These are phyloP conservation scores for Polypedilum pembai DNA, from an alignment of 1,140 invertebrate genomes.

Conservation along the genomic window DNA sequence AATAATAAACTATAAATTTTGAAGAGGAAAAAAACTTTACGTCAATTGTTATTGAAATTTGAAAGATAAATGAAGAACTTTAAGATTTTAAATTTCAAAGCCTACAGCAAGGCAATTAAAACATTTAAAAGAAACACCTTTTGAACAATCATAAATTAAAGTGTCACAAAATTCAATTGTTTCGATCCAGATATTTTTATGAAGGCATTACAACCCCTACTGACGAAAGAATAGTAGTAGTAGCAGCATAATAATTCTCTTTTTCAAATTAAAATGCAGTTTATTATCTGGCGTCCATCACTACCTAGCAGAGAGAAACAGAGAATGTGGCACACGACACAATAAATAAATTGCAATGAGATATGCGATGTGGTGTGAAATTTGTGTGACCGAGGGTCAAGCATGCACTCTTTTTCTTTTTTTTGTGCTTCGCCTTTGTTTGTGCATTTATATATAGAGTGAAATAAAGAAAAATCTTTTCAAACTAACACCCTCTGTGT, in stretches of 20 bases:
- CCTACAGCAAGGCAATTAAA: not conserved
- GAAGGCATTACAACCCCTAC: not conserved
- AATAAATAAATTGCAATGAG: conserved; percentile 26
- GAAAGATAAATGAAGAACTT: not conserved
- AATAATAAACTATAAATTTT: not conserved
- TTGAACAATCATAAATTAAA: not conserved
- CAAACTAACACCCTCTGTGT: conserved; percentile 9
- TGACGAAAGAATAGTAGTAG: not conserved
- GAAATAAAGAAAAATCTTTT: not conserved
- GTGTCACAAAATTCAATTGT: not conserved
- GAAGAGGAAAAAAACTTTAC: not conserved
- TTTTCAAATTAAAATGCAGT: conserved; percentile 21
- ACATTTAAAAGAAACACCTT: not conserved
- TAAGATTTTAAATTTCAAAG: not conserved
- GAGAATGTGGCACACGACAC: conserved; percentile 19
- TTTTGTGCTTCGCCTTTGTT: not conserved
- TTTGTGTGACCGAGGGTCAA: conserved; percentile 21
- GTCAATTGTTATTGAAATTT: not conserved
- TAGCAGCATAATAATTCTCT: not conserved
- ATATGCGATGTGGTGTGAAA: conserved; percentile 25
- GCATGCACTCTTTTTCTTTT: conserved; percentile 7
- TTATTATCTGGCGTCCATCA: conserved; percentile 16
- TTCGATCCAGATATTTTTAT: conserved; percentile 6
- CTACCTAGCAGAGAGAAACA: no score
- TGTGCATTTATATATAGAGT: not conserved